Evolutionary conservation across 2,888 invertebrate genomes (phyloP).

Genomic region (Andrena bicolor): DNA sequence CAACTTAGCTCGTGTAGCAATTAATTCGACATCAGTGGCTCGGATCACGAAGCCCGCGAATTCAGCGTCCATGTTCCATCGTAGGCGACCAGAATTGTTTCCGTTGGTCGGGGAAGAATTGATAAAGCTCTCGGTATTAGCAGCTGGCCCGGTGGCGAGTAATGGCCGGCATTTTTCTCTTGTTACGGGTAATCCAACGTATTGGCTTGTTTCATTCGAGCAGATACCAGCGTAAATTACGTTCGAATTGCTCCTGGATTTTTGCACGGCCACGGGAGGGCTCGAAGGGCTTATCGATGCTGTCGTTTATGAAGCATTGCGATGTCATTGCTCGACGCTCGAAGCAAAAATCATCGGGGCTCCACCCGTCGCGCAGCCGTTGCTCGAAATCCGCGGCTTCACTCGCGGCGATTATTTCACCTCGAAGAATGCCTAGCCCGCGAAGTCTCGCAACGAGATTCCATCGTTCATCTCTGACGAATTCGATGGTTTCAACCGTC

Average conservation of each 20-base stretch:
- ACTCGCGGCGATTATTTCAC: conserved; percentile 15
- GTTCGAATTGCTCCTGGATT: conserved; percentile 37
- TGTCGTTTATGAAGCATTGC: neutral
- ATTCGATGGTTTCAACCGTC: conserved; percentile 11
- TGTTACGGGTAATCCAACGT: conserved; percentile 48
- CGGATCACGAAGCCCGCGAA: neutral
- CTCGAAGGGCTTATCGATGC: neutral
- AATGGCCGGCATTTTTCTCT: conserved; percentile 55
- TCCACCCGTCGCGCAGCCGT: neutral
- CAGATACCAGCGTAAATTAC: conserved; percentile 42
- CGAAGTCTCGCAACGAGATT: neutral
- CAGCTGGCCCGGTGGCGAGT: conserved; percentile 33
- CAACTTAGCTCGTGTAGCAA: conserved; percentile 11
- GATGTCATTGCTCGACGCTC: neutral
- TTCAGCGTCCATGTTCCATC: conserved; percentile 15
- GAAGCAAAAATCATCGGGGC: neutral
- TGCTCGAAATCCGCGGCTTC: neutral
- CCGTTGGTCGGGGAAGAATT: conserved; percentile 54
- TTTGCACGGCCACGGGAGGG: conserved; percentile 4
- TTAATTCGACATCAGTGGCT: conserved; percentile 1
- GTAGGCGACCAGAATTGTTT: conserved; percentile 39
- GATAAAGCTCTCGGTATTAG: conserved; percentile 64
- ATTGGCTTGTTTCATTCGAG: conserved; percentile 29
- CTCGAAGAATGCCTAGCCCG: neutral
- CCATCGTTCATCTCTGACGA: conserved; percentile 13